Evolutionary conservation across 2,113 vertebrate species (phyloP), one percentile per base, ranked within the genome.

Genomic region (Galbula dea): DNA sequence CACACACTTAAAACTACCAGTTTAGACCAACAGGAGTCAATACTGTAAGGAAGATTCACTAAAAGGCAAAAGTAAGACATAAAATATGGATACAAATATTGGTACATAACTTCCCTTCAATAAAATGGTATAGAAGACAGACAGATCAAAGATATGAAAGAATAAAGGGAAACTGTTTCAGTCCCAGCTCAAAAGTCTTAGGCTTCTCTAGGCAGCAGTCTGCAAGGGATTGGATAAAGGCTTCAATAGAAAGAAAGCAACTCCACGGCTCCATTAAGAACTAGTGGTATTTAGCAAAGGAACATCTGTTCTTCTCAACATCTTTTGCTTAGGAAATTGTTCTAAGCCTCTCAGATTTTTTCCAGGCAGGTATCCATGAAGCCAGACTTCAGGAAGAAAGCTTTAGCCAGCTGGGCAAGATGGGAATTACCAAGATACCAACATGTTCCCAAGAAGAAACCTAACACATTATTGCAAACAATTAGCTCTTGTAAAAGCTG

Each of bases 351-450:
- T 21, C 72, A 49, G 13, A 55, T 41, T 81, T 87, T 78, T 90
- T 87, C 79, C 86, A 93, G 86, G 88, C 88, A 85, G 79, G 72
- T 86, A 86, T 77, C 90, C 80, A 80, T 46, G 32, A 92, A 92
- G 76, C 29, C 29, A 83, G 59, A 79, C 46, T 93, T 83, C 32
- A 54, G n/a, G 75, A 88, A 83, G 27, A 20, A 36, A 86, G 51
- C 30, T 46, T 80, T 43, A 76, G 27, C 45, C 41, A 49, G 24
- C n/a, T 41, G 34, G 68, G n/a, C 24, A 90, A 24, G 46, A 67
- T 5, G 3, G 6, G 43, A 85, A 63, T 51, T 32, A 85, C 39
- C 62, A 88, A 75, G 55, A 76, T n/a, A 83, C 18, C 29, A 80
- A 43, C 19, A 37, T 0, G 4, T 15, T 49, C 41, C 5, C 3